Conservation (phyloP, 2,888 invertebrate species). For the Aethes cnicana region DNA sequence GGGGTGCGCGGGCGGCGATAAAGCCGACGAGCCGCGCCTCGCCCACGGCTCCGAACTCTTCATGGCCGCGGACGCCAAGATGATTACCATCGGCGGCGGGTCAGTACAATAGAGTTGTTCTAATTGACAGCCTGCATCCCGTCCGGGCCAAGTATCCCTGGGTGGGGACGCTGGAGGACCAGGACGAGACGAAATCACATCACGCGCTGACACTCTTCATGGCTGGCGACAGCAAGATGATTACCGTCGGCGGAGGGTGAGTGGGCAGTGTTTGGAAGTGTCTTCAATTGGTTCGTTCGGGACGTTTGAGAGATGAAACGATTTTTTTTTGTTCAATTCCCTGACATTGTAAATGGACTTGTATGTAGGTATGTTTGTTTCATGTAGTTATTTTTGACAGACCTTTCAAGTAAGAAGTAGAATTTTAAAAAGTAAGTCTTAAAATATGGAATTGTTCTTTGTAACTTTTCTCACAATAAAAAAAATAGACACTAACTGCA, state of each 20-base stretch:
- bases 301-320: slow-evolving; percentile 16
- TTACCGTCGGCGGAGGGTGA: slow-evolving; percentile 97
- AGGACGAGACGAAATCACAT: slow-evolving; percentile 50
- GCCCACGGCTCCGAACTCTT: slow-evolving; percentile 95
- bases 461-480: too few relatives aligned
- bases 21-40: slow-evolving; percentile 84
- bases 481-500: too few relatives aligned
- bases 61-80: slow-evolving; percentile 97
- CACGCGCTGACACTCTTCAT: slow-evolving; percentile 95
- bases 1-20: slow-evolving; percentile 82
- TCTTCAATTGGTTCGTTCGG: not conserved
- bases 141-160: slow-evolving; percentile 94
- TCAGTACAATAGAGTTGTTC: slow-evolving; percentile 65
- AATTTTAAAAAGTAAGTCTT: too few relatives aligned
- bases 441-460: too few relatives aligned
- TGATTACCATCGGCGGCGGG: slow-evolving; percentile 99
- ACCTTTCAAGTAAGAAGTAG: too few relatives aligned
- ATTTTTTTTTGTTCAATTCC: too few relatives aligned
- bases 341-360: too few relatives aligned
- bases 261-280: slow-evolving; percentile 51
- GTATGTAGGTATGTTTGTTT: too few relatives aligned
- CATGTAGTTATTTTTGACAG: too few relatives aligned
- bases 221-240: slow-evolving; percentile 96
- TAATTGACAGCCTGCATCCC: slow-evolving; percentile 85
- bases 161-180: slow-evolving; percentile 92